Evolutionary conservation across 1,140 invertebrate genomes (phyloP).

Genomic region (Metaphire vulgaris): DNA sequence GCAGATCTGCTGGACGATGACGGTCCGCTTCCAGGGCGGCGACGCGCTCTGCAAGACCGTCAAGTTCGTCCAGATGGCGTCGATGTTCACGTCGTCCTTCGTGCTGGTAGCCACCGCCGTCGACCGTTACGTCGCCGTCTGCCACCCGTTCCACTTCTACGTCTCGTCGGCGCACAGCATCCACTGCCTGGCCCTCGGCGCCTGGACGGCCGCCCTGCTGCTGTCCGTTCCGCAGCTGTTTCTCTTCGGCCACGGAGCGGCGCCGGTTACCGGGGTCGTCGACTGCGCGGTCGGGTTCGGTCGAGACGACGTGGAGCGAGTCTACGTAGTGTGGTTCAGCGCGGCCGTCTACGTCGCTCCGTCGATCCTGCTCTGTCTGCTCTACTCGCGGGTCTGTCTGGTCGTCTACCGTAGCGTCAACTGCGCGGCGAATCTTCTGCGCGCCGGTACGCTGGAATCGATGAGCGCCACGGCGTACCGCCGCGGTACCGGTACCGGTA

Average conservation of each 20-base stretch:
- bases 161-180: slow-evolving; percentile 36
- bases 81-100: slow-evolving; percentile 89
- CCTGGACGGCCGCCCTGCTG: slow-evolving; percentile 58
- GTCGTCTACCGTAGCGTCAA: slow-evolving; percentile 51
- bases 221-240: slow-evolving; percentile 62
- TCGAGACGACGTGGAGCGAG: slow-evolving; percentile 55
- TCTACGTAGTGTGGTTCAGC: slow-evolving; percentile 60
- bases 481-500: not conserved
- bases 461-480: not conserved
- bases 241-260: slow-evolving; percentile 52
- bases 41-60: slow-evolving; percentile 59
- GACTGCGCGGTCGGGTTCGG: slow-evolving; percentile 64
- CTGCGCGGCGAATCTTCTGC: too few species aligned
- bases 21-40: slow-evolving; percentile 60
- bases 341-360: slow-evolving; percentile 34
- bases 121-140: slow-evolving; percentile 89
- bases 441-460: slow-evolving; percentile 21
- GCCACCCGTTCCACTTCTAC: slow-evolving; percentile 50
- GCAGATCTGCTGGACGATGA: slow-evolving; percentile 66
- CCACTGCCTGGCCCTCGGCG: slow-evolving; percentile 52
- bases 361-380: slow-evolving; percentile 31
- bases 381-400: slow-evolving; percentile 59
- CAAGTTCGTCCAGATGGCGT: slow-evolving; percentile 67
- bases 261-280: slow-evolving; percentile 37
- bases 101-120: slow-evolving; percentile 87